Evolutionary conservation across 1,140 invertebrate species (phyloP), one percentile per base, ranked within the genome.

Genomic region (Drosophila lacteicornis): DNA sequence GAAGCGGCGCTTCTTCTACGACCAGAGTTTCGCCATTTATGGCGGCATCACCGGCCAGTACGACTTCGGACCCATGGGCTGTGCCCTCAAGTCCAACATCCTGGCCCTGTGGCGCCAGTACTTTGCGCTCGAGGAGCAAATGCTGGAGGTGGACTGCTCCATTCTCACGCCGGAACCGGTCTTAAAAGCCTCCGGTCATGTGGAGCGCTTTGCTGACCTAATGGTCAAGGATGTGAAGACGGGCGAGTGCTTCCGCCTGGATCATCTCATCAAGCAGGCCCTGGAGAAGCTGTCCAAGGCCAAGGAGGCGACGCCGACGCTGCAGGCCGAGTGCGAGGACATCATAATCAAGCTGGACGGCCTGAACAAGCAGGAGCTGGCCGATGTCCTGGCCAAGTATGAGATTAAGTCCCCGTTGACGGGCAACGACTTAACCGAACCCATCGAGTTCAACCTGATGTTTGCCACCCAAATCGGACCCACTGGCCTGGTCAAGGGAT

Each of bases 51-150:
- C 96, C 22, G 96, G 97, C 2, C 96, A 98, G 79, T 99, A 98
- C 94, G 99, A 99, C 94, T 99, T 99, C 94, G 99, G 99, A 0
- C 99, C 99, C 7, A 99, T 99, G 98, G 99, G 99, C 4, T 99
- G 99, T 95, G 98, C 98, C 0, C 95, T 99, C 12, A 99, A 99
- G 94, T 95, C 97, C 11, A 99, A 99, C 93, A 95, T 99, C 79
- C 94, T 99, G 11, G 96, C 96, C 82, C 94, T 96, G 12, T 99
- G 99, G 99, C 95, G 98, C 69, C 98, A 97, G 74, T 98, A 98
- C 93, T 99, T 99, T 93, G 96, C 99, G 17, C 94, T 99, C 1
- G 98, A 99, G 92, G 99, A 99, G 90, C 97, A 99, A 92, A 99
- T 99, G 98, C 94, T 99, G 27, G 99, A 99, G 94, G 98, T 99